These are phyloP conservation scores for Nasonia giraulti DNA, from an alignment of 1,140 invertebrate genomes.

Conservation along the genomic window DNA sequence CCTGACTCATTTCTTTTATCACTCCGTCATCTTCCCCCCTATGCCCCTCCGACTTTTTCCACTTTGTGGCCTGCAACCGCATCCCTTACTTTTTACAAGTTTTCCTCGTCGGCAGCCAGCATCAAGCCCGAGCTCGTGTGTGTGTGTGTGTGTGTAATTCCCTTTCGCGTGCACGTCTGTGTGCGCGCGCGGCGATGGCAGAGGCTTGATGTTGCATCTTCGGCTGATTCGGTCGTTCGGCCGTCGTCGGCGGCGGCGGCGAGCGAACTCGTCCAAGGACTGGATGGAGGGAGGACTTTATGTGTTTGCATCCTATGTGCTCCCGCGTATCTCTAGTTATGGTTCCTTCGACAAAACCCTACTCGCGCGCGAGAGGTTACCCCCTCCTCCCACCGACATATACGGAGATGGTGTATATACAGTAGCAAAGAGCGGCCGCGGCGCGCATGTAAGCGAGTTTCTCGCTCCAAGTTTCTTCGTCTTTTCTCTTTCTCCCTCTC, in stretches of 20 bases:
- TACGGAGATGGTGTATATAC: neutral
- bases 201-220: constrained; percentile 57
- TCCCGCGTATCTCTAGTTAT: constrained; percentile 70
- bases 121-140: neutral
- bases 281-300: constrained; percentile 67
- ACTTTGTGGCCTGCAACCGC: constrained; percentile 32
- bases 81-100: constrained; percentile 48
- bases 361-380: constrained; percentile 44
- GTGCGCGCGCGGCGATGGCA: constrained; percentile 31
- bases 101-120: neutral
- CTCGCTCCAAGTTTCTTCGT: constrained; percentile 23
- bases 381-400: constrained; percentile 36
- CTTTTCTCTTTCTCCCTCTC: neutral
- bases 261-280: constrained; percentile 48
- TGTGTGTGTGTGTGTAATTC: constrained; percentile 33
- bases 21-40: constrained; percentile 1
- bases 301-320: constrained; percentile 72
- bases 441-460: constrained; percentile 32
- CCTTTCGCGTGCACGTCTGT: constrained; percentile 32
- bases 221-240: constrained; percentile 59
- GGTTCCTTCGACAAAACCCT: constrained; percentile 66
- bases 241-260: constrained; percentile 55
- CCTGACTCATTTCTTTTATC: constrained; percentile 50
- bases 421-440: neutral
- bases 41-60: constrained; percentile 31